Conservation (phyloP, 2,797 vertebrate species). For the Chiroxiphia lanceolata region DNA sequence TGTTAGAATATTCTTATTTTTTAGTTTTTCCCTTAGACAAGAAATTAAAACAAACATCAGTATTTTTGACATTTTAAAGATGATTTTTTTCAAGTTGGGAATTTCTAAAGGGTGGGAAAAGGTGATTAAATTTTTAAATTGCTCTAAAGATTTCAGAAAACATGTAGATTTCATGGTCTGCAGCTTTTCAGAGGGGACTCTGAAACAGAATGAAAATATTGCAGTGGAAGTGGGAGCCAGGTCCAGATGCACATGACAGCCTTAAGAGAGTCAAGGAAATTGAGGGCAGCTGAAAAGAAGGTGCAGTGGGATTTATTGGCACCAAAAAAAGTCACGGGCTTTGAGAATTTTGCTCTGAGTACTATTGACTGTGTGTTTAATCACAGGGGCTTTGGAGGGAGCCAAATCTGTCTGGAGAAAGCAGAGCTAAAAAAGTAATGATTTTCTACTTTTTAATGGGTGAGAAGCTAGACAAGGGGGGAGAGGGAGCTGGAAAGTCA, state of each 20-base stretch:
- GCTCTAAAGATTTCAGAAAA: background rate
- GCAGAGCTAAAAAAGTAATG: background rate
- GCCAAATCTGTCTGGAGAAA: background rate
- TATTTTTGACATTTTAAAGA: background rate
- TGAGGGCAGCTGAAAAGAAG: slow-evolving; percentile 52
- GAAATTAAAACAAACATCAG: background rate
- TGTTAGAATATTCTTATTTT: background rate
- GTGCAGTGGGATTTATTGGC: slow-evolving; percentile 52
- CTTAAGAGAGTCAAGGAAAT: slow-evolving; percentile 54
- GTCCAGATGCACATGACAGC: slow-evolving; percentile 20
- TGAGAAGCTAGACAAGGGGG: background rate
- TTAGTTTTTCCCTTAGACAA: background rate
- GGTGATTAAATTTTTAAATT: background rate
- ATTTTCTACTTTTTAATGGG: background rate
- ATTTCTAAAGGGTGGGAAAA: fast-evolving
- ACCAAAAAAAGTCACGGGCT: slow-evolving; percentile 5
- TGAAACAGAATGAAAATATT: background rate
- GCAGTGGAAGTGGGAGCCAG: background rate
- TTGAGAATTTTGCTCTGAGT: slow-evolving; percentile 14
- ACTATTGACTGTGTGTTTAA: slow-evolving; percentile 61
- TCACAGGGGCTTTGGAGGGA: slow-evolving; percentile 22
- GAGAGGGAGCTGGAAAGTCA: background rate
- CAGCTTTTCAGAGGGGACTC: slow-evolving; percentile 3
- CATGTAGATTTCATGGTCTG: background rate
- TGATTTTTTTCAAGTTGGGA: background rate